A percentile compares a stretch with the other conserved stretches of the same genome.
These are phyloP conservation scores for Rhodophaea formosa DNA, from an alignment of 2,888 invertebrate genomes.

Conservation along the genomic window DNA sequence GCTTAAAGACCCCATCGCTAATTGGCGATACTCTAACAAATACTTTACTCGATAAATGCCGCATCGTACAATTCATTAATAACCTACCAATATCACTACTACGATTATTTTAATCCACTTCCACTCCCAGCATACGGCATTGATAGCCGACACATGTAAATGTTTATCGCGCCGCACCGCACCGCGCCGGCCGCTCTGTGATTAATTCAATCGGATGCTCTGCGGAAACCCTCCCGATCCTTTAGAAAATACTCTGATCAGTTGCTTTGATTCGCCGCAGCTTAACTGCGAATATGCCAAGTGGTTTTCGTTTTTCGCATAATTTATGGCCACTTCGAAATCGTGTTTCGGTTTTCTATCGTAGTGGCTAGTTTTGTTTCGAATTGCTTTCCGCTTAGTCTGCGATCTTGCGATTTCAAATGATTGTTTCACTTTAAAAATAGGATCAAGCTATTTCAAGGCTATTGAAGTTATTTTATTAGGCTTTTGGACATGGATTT, in stretches of 20 bases:
- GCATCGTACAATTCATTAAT: not conserved
- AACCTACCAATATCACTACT: not conserved
- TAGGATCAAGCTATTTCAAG: too few relatives aligned
- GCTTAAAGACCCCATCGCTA: too few relatives aligned
- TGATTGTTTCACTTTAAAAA: not conserved
- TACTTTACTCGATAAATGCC: too few relatives aligned
- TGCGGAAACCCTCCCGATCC: constrained; percentile 54
- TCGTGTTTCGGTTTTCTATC: constrained; percentile 5
- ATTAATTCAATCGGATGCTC: constrained; percentile 73
- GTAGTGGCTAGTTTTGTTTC: constrained; percentile 2
- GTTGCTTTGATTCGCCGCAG: constrained; percentile 47
- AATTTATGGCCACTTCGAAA: constrained; percentile 15
- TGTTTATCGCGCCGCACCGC: constrained; percentile 35
- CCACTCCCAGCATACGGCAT: not conserved
- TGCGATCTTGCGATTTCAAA: not conserved
- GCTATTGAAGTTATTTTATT: too few relatives aligned
- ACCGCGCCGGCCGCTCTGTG: constrained; percentile 50
- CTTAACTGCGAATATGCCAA: constrained; percentile 25
- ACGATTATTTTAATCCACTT: not conserved
- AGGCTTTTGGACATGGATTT: too few relatives aligned
- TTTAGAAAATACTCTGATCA: constrained; percentile 56
- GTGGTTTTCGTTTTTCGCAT: constrained; percentile 15
- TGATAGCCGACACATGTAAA: constrained; percentile 20
- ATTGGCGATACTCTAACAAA: too few relatives aligned
- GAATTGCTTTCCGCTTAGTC: not conserved